A percentile compares a stretch with the other conserved stretches of the same genome.
Evolutionary conservation across 2,113 vertebrate genomes (phyloP).

Genomic region (Chrysemys picta): DNA sequence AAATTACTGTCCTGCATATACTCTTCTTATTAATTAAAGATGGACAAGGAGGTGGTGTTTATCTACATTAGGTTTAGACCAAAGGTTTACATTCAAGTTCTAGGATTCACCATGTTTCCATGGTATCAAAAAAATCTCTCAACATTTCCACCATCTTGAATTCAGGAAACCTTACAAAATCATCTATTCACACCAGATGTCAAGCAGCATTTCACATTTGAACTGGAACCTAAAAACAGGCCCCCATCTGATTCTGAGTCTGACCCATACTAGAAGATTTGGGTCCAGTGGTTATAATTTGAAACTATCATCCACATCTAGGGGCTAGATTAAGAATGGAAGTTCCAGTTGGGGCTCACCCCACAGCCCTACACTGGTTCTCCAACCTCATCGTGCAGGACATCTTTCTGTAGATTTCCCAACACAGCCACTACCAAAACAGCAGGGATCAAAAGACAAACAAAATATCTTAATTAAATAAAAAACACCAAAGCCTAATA

Average conservation of each 20-base stretch:
- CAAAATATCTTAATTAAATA: neutral
- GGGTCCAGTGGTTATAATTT: slow-evolving; percentile 35
- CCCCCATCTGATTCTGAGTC: neutral
- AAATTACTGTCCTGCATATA: neutral
- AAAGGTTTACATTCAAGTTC: neutral
- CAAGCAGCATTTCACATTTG: slow-evolving; percentile 44
- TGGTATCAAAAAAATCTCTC: neutral
- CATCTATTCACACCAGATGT: neutral
- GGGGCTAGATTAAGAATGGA: neutral
- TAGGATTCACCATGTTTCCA: slow-evolving; percentile 16
- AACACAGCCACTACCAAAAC: neutral
- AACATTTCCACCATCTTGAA: neutral
- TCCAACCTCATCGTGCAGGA: neutral
- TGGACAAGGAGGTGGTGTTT: neutral
- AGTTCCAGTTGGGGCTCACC: neutral
- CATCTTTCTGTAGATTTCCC: neutral
- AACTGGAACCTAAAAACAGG: slow-evolving; percentile 19
- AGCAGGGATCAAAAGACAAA: neutral
- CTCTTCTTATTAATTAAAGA: neutral
- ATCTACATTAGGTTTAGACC: accelerated
- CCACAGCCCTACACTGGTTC: neutral
- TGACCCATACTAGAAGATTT: neutral
- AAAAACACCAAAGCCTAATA: neutral
- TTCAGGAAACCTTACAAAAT: neutral
- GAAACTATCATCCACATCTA: slow-evolving; percentile 2